Evolutionary conservation across 2,888 invertebrate species (phyloP).

Genomic region (Ryuthela nishihirai): DNA sequence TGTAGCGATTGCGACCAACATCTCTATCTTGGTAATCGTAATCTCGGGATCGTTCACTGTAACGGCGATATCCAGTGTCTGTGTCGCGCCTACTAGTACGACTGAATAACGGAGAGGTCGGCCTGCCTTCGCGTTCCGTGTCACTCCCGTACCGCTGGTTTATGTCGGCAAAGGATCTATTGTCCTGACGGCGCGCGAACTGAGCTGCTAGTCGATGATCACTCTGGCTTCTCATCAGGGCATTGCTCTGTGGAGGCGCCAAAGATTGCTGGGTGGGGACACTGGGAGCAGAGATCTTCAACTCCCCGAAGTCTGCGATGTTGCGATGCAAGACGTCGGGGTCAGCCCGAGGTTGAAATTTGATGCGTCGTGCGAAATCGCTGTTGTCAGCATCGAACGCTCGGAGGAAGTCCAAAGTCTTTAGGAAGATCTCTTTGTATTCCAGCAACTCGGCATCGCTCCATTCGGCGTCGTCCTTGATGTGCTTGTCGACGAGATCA

Average conservation of each 20-base stretch:
- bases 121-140: slow-evolving; percentile 26
- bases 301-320: slow-evolving; percentile 82
- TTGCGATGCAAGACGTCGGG: slow-evolving; percentile 85
- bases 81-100: slow-evolving; percentile 10
- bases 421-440: slow-evolving; percentile 91
- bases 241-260: slow-evolving; percentile 49
- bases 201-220: slow-evolving; percentile 86
- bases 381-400: slow-evolving; percentile 90
- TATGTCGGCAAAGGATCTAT: slow-evolving; percentile 28
- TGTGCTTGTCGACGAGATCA: slow-evolving; percentile 91
- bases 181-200: slow-evolving; percentile 54
- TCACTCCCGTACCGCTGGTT: slow-evolving; percentile 31
- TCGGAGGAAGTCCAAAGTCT: slow-evolving; percentile 87
- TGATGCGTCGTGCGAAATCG: slow-evolving; percentile 69
- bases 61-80: slow-evolving; percentile 24
- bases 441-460: slow-evolving; percentile 58
- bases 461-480: slow-evolving; percentile 59
- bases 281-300: slow-evolving; percentile 66
- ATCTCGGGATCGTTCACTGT: slow-evolving; percentile 29
- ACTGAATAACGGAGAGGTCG: slow-evolving; percentile 21
- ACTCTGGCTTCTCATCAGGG: slow-evolving; percentile 86
- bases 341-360: slow-evolving; percentile 84
- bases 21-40: slow-evolving; percentile 26
- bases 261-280: slow-evolving; percentile 52
- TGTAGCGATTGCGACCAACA: slow-evolving; percentile 16